Conservation (phyloP, 2,113 vertebrate genomes). For the Todiramphus saurophagus region DNA sequence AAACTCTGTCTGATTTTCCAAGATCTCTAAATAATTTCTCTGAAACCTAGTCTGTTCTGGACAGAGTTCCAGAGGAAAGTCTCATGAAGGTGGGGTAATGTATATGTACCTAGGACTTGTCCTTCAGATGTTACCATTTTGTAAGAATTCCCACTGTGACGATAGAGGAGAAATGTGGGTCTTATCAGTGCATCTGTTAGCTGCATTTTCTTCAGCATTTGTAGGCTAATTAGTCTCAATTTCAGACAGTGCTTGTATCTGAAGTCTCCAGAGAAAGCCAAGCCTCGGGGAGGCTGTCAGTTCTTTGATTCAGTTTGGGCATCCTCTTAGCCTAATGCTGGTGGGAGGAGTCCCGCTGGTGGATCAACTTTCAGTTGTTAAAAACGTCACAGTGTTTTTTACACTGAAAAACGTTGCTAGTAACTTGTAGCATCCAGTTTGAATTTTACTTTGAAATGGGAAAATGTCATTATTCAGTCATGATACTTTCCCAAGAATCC, state of each 20-base stretch:
- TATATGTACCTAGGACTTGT: fast-evolving
- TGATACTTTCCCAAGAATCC: background rate
- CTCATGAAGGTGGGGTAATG: fast-evolving
- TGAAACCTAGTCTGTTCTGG: background rate
- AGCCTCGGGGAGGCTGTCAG: background rate
- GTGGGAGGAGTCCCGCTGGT: background rate
- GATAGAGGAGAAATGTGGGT: background rate
- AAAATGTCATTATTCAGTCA: background rate
- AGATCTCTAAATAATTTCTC: background rate
- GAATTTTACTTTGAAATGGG: background rate
- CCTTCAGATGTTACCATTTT: background rate
- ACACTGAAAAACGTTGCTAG: background rate
- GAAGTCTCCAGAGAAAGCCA: background rate
- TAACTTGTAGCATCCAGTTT: background rate
- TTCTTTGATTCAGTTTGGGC: background rate
- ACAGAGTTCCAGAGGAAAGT: background rate
- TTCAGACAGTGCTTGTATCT: background rate
- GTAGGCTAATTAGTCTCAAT: background rate
- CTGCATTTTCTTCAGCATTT: background rate
- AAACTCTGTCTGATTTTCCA: background rate
- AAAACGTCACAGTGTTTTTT: background rate
- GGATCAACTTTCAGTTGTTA: background rate
- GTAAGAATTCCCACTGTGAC: background rate
- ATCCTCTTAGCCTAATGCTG: background rate
- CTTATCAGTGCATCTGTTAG: background rate